phyloP scores from a whole-genome alignment of 2,113 vertebrate genomes.

The Progne subis region DNA sequence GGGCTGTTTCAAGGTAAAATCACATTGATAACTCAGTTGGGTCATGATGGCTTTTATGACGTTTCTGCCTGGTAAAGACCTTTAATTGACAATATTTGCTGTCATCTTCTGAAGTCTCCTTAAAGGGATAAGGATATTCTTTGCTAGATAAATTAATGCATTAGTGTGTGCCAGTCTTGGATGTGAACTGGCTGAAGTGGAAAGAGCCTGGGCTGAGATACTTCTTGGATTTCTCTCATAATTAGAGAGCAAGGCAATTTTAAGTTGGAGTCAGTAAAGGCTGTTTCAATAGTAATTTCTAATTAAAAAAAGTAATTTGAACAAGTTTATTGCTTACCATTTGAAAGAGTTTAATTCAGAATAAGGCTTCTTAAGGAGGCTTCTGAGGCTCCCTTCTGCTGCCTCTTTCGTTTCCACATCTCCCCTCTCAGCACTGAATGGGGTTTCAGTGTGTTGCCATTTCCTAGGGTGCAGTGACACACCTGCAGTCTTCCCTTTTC shows the following conservation, averaged over 20 bases:
- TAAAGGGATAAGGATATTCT: not conserved
- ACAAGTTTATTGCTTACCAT: not conserved
- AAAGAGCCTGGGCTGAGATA: not conserved
- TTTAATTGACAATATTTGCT: not conserved
- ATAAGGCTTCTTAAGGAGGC: not conserved
- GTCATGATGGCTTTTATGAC: not conserved
- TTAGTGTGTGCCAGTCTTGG: not conserved
- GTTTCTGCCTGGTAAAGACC: not conserved
- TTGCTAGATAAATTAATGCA: not conserved
- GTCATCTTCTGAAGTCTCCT: not conserved
- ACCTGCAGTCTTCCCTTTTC: not conserved
- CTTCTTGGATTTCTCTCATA: not conserved
- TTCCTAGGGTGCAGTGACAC: not conserved
- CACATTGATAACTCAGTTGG: not conserved
- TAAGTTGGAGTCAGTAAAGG: not conserved
- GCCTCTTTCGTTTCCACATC: not conserved
- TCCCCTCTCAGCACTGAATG: not conserved
- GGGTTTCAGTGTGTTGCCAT: not conserved
- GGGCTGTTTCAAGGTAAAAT: not conserved
- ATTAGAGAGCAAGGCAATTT: not conserved
- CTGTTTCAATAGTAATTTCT: not conserved
- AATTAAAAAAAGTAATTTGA: not conserved
- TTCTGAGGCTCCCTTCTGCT: not conserved
- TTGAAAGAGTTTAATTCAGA: not conserved
- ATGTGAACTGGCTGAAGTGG: not conserved